A percentile compares a stretch with the other conserved stretches of the same genome.
These are phyloP conservation scores for Augiades crinisus DNA, from an alignment of 2,888 invertebrate genomes.

Conservation along the genomic window DNA sequence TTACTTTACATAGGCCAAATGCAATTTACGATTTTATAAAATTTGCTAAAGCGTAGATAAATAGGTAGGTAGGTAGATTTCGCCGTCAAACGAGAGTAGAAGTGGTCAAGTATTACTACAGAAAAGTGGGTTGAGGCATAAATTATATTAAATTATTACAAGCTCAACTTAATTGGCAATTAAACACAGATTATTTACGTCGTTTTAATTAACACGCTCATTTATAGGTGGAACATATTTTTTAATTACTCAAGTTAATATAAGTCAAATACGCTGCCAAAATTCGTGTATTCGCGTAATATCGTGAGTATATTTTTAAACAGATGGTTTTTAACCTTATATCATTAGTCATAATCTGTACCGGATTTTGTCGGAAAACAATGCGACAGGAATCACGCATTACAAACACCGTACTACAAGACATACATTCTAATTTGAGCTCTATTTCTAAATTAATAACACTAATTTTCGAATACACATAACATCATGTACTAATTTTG, in stretches of 20 bases:
- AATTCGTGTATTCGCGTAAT: background rate
- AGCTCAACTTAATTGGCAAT: conserved; percentile 3
- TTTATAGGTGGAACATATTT: background rate
- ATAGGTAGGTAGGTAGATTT: no score
- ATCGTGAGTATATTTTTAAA: background rate
- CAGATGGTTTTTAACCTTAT: conserved; percentile 29
- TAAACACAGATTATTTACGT: background rate
- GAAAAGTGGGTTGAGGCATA: conserved; percentile 17
- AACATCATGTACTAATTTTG: conserved; percentile 3
- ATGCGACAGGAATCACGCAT: conserved; percentile 69
- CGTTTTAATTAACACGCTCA: background rate
- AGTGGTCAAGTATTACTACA: conserved; percentile 8
- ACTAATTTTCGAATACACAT: conserved; percentile 3
- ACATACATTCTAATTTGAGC: conserved; percentile 12
- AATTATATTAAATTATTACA: conserved; percentile 11
- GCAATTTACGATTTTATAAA: no score
- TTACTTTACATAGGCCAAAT: no score
- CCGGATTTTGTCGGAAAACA: conserved; percentile 62
- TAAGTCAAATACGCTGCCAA: no score
- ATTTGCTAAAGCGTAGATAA: no score
- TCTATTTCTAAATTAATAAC: conserved; percentile 9
- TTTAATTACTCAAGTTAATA: no score
- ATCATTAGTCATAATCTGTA: conserved; percentile 53
- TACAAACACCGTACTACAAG: conserved; percentile 10
- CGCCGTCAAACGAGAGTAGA: background rate